These are phyloP conservation scores for Thumatha senex DNA, from an alignment of 2,888 invertebrate species.

Conservation along the genomic window DNA sequence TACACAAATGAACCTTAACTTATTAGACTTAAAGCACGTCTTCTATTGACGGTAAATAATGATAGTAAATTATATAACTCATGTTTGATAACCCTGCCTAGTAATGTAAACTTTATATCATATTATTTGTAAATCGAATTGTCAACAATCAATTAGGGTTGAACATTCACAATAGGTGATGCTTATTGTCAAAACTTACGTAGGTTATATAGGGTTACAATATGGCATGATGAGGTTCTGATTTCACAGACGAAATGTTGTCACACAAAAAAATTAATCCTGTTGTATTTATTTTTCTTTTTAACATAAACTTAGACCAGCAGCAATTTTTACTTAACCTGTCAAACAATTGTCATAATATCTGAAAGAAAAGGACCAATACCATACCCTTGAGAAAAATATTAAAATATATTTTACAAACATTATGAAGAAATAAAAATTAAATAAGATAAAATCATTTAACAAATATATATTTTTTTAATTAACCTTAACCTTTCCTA, in stretches of 20 bases:
- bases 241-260: too few relatives aligned
- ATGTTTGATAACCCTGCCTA: slow-evolving; percentile 23
- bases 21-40: background rate
- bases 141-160: slow-evolving; percentile 23
- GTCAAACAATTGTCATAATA: too few relatives aligned
- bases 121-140: slow-evolving; percentile 13
- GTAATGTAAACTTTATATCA: slow-evolving; percentile 29
- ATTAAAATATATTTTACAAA: too few relatives aligned
- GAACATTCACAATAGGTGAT: slow-evolving; percentile 2
- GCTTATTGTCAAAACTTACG: background rate
- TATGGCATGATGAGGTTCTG: background rate
- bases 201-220: background rate
- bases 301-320: too few relatives aligned
- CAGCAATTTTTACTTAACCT: too few relatives aligned
- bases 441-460: too few relatives aligned
- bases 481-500: background rate
- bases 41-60: slow-evolving; percentile 15
- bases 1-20: slow-evolving; percentile 13
- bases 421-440: too few relatives aligned
- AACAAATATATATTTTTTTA: too few relatives aligned
- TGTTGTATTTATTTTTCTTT: too few relatives aligned
- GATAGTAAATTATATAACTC: slow-evolving; percentile 34
- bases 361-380: too few relatives aligned
- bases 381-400: too few relatives aligned
- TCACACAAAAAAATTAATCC: too few relatives aligned